Evolutionary conservation across 2,797 vertebrate species (phyloP).

Genomic region (Lepus oiostolus): DNA sequence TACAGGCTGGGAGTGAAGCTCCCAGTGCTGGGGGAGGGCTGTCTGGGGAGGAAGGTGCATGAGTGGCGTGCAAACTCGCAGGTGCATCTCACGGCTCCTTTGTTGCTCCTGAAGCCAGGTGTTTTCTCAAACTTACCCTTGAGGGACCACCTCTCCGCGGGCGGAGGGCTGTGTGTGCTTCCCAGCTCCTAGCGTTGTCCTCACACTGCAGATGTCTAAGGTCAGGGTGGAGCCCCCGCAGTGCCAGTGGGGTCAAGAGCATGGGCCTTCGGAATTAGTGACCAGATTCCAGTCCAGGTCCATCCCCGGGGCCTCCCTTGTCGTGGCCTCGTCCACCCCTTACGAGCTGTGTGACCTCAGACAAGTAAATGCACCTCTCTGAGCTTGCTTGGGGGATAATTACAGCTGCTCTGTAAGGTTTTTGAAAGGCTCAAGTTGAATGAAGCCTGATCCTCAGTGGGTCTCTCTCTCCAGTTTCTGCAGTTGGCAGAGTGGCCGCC

Average conservation of each 20-base stretch:
- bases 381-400: neutral
- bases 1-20: neutral
- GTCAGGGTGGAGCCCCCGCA: neutral
- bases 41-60: neutral
- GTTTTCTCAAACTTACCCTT: neutral
- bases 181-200: neutral
- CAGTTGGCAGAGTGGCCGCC: slow-evolving; percentile 57
- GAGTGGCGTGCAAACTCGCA: no score
- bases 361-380: slow-evolving; percentile 27
- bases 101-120: neutral
- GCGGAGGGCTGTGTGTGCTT: neutral
- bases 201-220: neutral
- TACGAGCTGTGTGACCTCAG: slow-evolving; percentile 9
- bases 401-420: neutral
- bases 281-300: neutral
- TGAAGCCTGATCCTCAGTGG: neutral
- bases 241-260: neutral
- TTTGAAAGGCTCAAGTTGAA: neutral
- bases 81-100: neutral
- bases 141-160: neutral
- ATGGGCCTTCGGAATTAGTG: neutral
- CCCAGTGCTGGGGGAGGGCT: neutral
- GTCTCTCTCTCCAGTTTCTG: neutral
- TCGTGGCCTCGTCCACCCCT: neutral
- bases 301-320: neutral